phyloP scores from a whole-genome alignment of 2,113 vertebrate species.

The Taurulus bubalis region DNA sequence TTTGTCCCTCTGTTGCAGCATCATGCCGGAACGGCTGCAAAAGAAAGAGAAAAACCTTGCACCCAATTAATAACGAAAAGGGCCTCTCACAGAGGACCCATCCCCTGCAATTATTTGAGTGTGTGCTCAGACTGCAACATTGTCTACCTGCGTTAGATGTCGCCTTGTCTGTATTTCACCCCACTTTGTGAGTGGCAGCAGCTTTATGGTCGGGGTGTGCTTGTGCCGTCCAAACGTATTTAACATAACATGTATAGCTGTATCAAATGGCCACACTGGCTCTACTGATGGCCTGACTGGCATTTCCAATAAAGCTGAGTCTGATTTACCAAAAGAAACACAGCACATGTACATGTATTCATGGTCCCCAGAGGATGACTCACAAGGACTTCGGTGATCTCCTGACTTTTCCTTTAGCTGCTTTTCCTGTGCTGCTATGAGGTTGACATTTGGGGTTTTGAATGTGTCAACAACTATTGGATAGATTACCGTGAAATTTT shows the following conservation, averaged over 20 bases:
- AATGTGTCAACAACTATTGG: neutral
- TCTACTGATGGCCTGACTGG: neutral
- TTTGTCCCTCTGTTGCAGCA: slow-evolving; percentile 28
- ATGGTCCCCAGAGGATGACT: neutral
- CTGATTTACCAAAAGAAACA: neutral
- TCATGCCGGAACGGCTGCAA: slow-evolving; percentile 6
- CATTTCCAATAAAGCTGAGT: neutral
- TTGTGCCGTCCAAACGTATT: neutral
- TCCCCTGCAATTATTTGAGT: slow-evolving; percentile 33
- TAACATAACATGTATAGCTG: too few relatives aligned
- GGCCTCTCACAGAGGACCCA: slow-evolving; percentile 24
- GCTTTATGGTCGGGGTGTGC: neutral
- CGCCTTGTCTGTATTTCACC: neutral
- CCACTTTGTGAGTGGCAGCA: neutral
- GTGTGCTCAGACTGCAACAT: slow-evolving; percentile 33
- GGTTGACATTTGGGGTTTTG: neutral
- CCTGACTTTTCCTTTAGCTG: neutral
- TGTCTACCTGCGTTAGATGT: slow-evolving; percentile 10
- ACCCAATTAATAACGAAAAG: slow-evolving; percentile 57
- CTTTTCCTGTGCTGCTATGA: neutral
- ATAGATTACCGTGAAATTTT: too few relatives aligned
- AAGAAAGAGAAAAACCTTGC: slow-evolving; percentile 13
- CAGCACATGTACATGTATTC: neutral
- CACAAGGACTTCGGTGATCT: neutral
- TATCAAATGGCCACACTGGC: neutral